phyloP scores from a whole-genome alignment of 2,797 vertebrate species.

The Typhlichthys eigenmanni region DNA sequence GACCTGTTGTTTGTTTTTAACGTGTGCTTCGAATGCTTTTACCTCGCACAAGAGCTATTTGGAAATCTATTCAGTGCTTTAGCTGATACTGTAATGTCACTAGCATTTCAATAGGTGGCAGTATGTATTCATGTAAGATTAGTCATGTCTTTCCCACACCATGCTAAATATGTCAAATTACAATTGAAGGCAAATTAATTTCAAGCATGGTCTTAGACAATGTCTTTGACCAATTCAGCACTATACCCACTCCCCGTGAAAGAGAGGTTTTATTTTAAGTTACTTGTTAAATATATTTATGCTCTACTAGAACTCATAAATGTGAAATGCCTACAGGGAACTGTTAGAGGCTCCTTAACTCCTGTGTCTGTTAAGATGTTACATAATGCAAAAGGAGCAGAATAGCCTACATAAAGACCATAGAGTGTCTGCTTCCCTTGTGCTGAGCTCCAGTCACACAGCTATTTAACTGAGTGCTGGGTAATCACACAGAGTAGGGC shows the following conservation, averaged over 20 bases:
- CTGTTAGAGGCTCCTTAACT: conserved; percentile 10
- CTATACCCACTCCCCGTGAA: neutral
- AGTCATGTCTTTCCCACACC: too few species aligned
- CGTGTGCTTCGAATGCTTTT: neutral
- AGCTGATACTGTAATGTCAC: neutral
- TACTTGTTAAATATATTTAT: conserved; percentile 9
- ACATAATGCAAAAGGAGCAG: conserved; percentile 36
- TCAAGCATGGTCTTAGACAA: neutral
- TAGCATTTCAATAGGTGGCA: conserved; percentile 48
- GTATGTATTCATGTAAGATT: conserved; percentile 35
- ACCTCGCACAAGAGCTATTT: neutral
- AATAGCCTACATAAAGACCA: conserved; percentile 26
- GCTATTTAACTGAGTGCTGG: conserved; percentile 63
- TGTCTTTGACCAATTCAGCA: too few species aligned
- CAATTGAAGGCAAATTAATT: neutral
- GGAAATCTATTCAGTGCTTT: conserved; percentile 16
- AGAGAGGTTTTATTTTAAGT: neutral
- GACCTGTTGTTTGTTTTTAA: neutral
- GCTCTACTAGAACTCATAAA: conserved; percentile 10
- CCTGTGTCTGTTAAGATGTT: conserved; percentile 23
- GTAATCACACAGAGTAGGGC: conserved; percentile 54
- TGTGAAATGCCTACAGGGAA: conserved; percentile 7
- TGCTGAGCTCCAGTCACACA: conserved; percentile 55
- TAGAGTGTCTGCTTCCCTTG: conserved; percentile 36
- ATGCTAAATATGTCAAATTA: neutral